phyloP scores from a whole-genome alignment of 2,113 vertebrate genomes.

The Gambusia affinis region DNA sequence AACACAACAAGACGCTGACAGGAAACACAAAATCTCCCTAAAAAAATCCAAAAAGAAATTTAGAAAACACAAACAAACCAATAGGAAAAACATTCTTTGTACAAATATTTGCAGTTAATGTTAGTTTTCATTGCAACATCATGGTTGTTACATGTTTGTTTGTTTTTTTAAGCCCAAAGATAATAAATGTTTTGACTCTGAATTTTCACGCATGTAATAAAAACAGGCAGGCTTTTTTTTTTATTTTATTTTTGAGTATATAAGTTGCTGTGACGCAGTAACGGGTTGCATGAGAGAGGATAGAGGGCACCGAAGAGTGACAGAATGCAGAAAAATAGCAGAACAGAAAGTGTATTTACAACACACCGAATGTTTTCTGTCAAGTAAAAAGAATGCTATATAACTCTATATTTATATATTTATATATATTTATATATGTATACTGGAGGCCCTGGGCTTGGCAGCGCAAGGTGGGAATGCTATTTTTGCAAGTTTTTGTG shows the following conservation, averaged over 20 bases:
- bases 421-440: slow-evolving; percentile 80
- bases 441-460: slow-evolving; percentile 68
- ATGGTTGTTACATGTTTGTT: slow-evolving; percentile 37
- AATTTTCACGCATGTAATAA: slow-evolving; percentile 79
- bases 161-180: slow-evolving; percentile 44
- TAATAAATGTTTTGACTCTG: slow-evolving; percentile 68
- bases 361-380: slow-evolving; percentile 78
- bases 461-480: slow-evolving; percentile 63
- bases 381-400: slow-evolving; percentile 84
- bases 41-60: slow-evolving; percentile 26
- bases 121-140: slow-evolving; percentile 74
- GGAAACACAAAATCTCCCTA: slow-evolving; percentile 36
- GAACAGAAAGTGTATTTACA: slow-evolving; percentile 79
- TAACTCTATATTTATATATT: slow-evolving; percentile 82
- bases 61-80: slow-evolving; percentile 39
- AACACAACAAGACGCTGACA: slow-evolving; percentile 67
- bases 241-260: slow-evolving; percentile 67
- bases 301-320: slow-evolving; percentile 42
- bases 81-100: slow-evolving; percentile 60
- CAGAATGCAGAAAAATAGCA: slow-evolving; percentile 43
- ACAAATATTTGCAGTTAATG: slow-evolving; percentile 80
- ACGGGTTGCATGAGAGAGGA: slow-evolving; percentile 67
- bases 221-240: slow-evolving; percentile 81
- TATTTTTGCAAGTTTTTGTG: slow-evolving; percentile 43
- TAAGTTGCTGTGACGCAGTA: slow-evolving; percentile 71